These are phyloP conservation scores for Marmota flaviventris DNA, from an alignment of 2,113 vertebrate genomes.

Conservation along the genomic window DNA sequence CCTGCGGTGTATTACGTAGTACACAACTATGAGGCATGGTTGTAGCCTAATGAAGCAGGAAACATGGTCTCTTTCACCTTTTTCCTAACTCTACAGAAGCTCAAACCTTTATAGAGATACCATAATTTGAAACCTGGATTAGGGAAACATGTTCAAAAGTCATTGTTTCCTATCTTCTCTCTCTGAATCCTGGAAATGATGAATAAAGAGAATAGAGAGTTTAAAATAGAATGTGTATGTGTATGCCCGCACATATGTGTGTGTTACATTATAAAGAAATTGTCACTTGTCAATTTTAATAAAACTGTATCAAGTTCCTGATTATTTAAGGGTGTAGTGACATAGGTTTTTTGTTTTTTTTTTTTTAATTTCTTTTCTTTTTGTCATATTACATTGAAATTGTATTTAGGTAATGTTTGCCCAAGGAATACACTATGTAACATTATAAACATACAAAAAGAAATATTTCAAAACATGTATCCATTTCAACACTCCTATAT, in stretches of 20 bases:
- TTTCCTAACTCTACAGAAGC: neutral
- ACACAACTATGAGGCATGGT: neutral
- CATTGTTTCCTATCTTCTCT: neutral
- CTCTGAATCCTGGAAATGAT: neutral
- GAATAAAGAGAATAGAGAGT: neutral
- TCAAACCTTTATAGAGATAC: neutral
- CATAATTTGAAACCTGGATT: neutral
- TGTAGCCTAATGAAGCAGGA: neutral
- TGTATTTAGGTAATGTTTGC: neutral
- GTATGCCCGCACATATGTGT: neutral
- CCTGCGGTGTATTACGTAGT: neutral
- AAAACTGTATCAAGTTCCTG: neutral
- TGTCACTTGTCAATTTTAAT: neutral
- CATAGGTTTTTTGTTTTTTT: neutral
- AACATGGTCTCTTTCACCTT: neutral
- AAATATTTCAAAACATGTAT: conserved; percentile 7
- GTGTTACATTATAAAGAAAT: conserved; percentile 13
- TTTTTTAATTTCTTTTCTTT: neutral
- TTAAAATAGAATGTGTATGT: neutral
- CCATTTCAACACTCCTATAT: conserved; percentile 53
- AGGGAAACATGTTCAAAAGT: conserved; percentile 41
- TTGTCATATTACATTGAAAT: neutral
- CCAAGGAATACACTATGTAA: conserved; percentile 18
- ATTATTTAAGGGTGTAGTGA: conserved; percentile 27
- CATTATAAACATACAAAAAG: conserved; percentile 32